Base-by-base conservation (phyloP, 2,888 invertebrate genomes). In the Empis stercorea region DNA sequence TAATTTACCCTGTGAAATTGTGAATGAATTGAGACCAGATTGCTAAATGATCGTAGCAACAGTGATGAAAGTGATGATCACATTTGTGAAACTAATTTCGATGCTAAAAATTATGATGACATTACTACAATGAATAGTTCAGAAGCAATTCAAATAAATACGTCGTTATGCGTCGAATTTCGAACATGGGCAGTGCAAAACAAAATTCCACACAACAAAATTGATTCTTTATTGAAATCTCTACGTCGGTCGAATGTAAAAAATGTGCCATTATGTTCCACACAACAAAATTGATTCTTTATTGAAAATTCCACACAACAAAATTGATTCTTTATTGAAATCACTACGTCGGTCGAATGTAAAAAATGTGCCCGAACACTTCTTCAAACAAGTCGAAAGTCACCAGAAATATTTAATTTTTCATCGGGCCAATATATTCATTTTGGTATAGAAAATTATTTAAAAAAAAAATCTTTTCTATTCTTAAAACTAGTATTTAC, bases 361-460 rank as follows among this genome's bases (percentile, higher is more conserved):
- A 10, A 44, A 34, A 44, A 36, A 36, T 43, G 7, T 43, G 10
- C 43, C 43, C 13, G 43, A 13, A 34, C 13, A n/a, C 43, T 43
- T 16, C 20, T 43, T 13, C 13, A 13, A 34, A 43, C 43, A 16
- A 23, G 32, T 43, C 34, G 10, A 10, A 17, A 15, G 6, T 20
- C 17, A 16, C 6, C 20, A 34, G 9, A 16, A 16, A 43, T 43
- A 32, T 34, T 34, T 11, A 43, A 34, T 34, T 32, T 43, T 17
- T 10, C 14, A 43, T 16, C 32, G 3, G 43, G 43, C 15, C 32
- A 43, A 20, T 43, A 38, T 16, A 38, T 38, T n/a, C 15, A 43
- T 43, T 43, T 43, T 43, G 43, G 43, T 16, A 43, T 43, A 17
- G 14, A 43, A 43, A 43, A 43, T 43, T 43, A 43, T 13, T n/a